Conservation (phyloP, 1,140 invertebrate genomes). For the Zaprionus camerounensis region DNA sequence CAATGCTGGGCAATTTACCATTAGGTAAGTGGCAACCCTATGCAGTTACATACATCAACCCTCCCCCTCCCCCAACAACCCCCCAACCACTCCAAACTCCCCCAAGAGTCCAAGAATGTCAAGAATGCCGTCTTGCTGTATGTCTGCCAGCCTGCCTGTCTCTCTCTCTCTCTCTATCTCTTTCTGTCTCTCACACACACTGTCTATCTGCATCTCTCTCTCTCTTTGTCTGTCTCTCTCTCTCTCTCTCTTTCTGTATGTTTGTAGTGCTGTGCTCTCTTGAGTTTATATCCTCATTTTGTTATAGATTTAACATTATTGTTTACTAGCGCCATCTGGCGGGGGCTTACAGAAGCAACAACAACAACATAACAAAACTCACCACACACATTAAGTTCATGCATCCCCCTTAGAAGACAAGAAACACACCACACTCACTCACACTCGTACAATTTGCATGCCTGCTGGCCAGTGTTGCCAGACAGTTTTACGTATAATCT, state of each 20-base stretch:
- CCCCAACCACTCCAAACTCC: not conserved
- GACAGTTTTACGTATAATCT: slow-evolving; percentile 23
- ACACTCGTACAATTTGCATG: slow-evolving; percentile 28
- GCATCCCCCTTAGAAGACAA: not conserved
- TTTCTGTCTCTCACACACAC: slow-evolving; percentile 11
- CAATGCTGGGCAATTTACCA: slow-evolving; percentile 83
- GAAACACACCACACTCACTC: slow-evolving; percentile 15
- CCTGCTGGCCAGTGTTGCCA: slow-evolving; percentile 31
- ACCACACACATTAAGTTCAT: slow-evolving; percentile 15
- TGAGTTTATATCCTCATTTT: slow-evolving; percentile 51
- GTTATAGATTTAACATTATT: slow-evolving; percentile 24
- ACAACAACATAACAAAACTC: slow-evolving; percentile 15
- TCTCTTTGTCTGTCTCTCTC: slow-evolving; percentile 29
- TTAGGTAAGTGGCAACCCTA: slow-evolving; percentile 74
- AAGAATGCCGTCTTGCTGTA: slow-evolving; percentile 23
- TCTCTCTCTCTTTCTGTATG: slow-evolving; percentile 34
- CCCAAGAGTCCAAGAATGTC: not conserved
- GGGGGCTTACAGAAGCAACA: slow-evolving; percentile 1
- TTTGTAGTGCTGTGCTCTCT: slow-evolving; percentile 52
- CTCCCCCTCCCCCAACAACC: not conserved
- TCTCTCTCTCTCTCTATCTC: slow-evolving; percentile 42
- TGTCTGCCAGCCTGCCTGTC: slow-evolving; percentile 41
- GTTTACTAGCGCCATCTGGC: slow-evolving; percentile 22
- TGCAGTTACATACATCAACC: slow-evolving; percentile 3
- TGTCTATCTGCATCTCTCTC: slow-evolving; percentile 18